phyloP scores from a whole-genome alignment of 2,797 vertebrate species.

The Loriculus beryllinus region DNA sequence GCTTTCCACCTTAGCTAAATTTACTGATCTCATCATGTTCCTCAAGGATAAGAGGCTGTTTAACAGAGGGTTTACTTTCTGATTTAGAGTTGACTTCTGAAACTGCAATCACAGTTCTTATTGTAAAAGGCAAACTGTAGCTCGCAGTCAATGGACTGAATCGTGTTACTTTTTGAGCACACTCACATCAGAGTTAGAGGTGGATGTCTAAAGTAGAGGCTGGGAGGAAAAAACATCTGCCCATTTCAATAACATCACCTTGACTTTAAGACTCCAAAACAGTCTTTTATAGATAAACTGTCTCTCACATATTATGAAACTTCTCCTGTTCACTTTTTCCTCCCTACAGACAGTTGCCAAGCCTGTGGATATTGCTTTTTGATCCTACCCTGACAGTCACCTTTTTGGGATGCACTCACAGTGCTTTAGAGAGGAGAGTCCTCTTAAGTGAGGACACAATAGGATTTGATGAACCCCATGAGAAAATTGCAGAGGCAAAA shows the following conservation, averaged over 20 bases:
- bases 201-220: neutral
- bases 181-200: neutral
- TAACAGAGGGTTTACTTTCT: neutral
- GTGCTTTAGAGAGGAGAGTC: neutral
- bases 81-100: neutral
- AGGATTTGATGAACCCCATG: slow-evolving; percentile 7
- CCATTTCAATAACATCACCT: neutral
- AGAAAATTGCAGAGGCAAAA: neutral
- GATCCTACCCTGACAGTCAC: neutral
- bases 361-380: neutral
- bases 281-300: neutral
- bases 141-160: neutral
- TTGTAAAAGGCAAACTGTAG: neutral
- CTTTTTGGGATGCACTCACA: neutral
- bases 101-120: neutral
- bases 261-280: neutral
- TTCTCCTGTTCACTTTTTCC: neutral
- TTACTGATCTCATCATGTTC: neutral
- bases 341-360: neutral
- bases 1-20: neutral
- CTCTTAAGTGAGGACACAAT: slow-evolving; percentile 2
- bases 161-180: neutral
- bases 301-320: neutral
- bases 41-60: neutral
- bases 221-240: neutral